Base-by-base conservation (phyloP, 2,888 invertebrate species). In the Phrixothrix hirtus region DNA sequence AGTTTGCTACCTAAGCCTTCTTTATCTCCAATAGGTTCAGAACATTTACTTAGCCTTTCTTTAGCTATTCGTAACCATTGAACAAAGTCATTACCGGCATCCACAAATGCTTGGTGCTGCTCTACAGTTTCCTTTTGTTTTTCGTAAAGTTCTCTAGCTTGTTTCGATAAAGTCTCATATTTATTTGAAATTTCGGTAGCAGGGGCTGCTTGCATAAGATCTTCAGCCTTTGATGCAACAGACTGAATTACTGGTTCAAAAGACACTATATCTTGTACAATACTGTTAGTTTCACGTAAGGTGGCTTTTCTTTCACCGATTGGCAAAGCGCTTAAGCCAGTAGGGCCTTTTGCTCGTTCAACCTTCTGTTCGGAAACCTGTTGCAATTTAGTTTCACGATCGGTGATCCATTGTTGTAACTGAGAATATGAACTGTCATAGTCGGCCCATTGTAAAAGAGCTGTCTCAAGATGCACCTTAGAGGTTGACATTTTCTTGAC, bases 201-300 rank as follows among this genome's bases (percentile, higher is more conserved):
- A 1, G 95, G 94, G 44, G 89, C 90, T 54, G 90, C 91, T 77
- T 93, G 92, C 77, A 90, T 89, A 63, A 95, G 79, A 77, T 93
- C 93, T 64, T 92, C 92, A 57, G 95, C 95, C 79, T 95, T 96
- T 42, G 89, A 90, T 45, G 92, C 88, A 29, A 95, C 93, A 31
- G 95, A 95, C 74, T 95, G 94, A 66, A 96, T 94, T 92, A 96
- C 95, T 39, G 95, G 95, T 75, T 96, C 95, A 77, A 95, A 94
- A 42, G 95, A 92, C 61, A 94, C 92, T 70, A 96, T 95, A 77
- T 97, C 96, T 78, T 95, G 95, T 31, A 95, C 93, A 70, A 95
- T 92, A 74, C 92, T 93, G 77, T 93, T 92, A 48, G 94, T 94
- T 78, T 92, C 91, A 61, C 94, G 83, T 34, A 95, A 81, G 66